Conservation (phyloP, 2,888 invertebrate species). For the Hemaris fuciformis region DNA sequence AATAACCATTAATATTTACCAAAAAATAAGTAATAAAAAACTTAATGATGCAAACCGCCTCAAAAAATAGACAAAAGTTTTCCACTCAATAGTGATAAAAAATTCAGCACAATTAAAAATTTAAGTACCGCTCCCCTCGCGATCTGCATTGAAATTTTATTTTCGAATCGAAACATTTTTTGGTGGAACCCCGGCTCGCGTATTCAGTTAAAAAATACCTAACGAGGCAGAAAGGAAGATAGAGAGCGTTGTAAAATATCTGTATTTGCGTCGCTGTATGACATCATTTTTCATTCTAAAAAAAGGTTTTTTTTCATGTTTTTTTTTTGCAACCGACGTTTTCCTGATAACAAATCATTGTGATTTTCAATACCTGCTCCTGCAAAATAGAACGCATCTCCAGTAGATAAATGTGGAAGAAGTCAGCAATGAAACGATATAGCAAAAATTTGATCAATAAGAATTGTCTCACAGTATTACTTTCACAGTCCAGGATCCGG, state of each 20-base stretch:
- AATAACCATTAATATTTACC: too few species aligned
- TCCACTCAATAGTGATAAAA: not conserved
- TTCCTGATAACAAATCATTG: too few species aligned
- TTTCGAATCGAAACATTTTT: not conserved
- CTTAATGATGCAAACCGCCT: not conserved
- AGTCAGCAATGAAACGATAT: too few species aligned
- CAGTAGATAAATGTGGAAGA: too few species aligned
- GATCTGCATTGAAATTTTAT: not conserved
- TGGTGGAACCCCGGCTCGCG: not conserved
- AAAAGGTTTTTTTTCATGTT: not conserved
- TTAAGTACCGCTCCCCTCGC: not conserved
- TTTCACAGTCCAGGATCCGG: too few species aligned
- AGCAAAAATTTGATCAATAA: too few species aligned
- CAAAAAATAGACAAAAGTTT: not conserved
- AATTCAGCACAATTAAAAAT: not conserved
- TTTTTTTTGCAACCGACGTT: too few species aligned
- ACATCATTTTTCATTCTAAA: not conserved
- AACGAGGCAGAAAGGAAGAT: constrained; percentile 7
- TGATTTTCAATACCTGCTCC: too few species aligned
- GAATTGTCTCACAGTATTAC: too few species aligned
- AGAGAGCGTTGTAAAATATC: not conserved
- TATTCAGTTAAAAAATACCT: not conserved
- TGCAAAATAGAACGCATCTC: too few species aligned
- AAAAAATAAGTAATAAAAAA: not conserved
- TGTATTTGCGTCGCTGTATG: not conserved